phyloP scores from a whole-genome alignment of 2,888 invertebrate genomes.

The Polydrusus tereticollis region DNA sequence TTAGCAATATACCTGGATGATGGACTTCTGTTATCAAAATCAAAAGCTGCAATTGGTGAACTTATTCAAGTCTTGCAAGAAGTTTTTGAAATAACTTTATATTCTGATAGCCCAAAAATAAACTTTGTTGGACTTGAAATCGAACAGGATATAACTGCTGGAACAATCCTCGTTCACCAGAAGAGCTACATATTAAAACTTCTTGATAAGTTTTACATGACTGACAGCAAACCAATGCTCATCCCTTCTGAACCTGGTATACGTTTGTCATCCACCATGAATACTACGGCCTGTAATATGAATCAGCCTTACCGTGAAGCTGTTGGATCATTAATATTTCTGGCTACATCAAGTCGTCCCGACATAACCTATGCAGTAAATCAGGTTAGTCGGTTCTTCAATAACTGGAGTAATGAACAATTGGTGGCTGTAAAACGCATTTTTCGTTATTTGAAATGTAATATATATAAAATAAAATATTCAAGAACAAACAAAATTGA shows the following conservation, averaged over 20 bases:
- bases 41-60: too few species aligned
- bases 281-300: neutral
- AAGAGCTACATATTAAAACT: neutral
- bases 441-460: constrained; percentile 24
- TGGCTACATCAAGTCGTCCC: constrained; percentile 49
- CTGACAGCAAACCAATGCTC: neutral
- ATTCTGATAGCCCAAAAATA: too few species aligned
- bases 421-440: constrained; percentile 34
- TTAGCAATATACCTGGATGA: too few species aligned
- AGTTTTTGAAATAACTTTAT: too few species aligned
- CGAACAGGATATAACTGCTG: neutral
- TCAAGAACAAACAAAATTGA: neutral
- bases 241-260: constrained; percentile 26
- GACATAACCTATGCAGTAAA: constrained; percentile 51
- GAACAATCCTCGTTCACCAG: constrained; percentile 3
- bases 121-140: constrained; percentile 20
- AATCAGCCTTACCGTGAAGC: constrained; percentile 50
- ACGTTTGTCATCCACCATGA: neutral
- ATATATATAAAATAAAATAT: constrained; percentile 11
- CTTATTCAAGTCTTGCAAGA: too few species aligned
- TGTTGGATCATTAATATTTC: constrained; percentile 52
- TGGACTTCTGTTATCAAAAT: too few species aligned
- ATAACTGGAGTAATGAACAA: constrained; percentile 10
- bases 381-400: constrained; percentile 48
- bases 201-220: constrained; percentile 23